Base-by-base conservation (phyloP, 1,140 invertebrate genomes). In the Prorops nasuta region DNA sequence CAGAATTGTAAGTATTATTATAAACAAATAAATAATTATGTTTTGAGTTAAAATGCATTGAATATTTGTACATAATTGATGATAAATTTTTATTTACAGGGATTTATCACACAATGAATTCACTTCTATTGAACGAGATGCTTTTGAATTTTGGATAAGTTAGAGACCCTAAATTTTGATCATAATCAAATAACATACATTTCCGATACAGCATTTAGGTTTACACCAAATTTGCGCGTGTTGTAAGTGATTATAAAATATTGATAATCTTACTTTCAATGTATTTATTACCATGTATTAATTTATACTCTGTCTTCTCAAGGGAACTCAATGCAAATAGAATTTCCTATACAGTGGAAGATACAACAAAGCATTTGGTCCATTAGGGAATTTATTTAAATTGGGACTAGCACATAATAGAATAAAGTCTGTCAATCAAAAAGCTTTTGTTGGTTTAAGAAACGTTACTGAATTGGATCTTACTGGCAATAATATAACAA, bases 261-360 rank as follows among this genome's bases (percentile, higher is more conserved):
- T 28, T 4, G 10, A 28, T 6, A 28, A 28, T 28, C 10, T 34
- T 31, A 17, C 47, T 40, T 48, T 15, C 8, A 35, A 32, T 39
- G 10, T 28, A 28, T 28, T 28, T 28, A 28, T 28, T 28, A 6
- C 24, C 24, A 28, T 28, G 4, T 42, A 2, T 49, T 9, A 37
- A 37, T 39, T 19, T 42, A n/a, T n/a, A n/a, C n/a, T n/a, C n/a
- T n/a, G n/a, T n/a, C n/a, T n/a, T n/a, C n/a, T n/a, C n/a, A n/a
- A 87, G 85, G 44, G 84, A 89, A 60, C 73, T 96, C 39, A 88
- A 87, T 60, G 82, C 86, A 51, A 96, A 97, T 72, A 84, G 88
- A 68, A 86, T 97, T 55, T 92, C 90, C 0, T 94, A 90, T 84
- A 88, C 88, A 39, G 86, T 96, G 34, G 94, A 96, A 77, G 92